These are phyloP conservation scores for Origma solitaria DNA, from an alignment of 2,113 vertebrate genomes.

Conservation along the genomic window DNA sequence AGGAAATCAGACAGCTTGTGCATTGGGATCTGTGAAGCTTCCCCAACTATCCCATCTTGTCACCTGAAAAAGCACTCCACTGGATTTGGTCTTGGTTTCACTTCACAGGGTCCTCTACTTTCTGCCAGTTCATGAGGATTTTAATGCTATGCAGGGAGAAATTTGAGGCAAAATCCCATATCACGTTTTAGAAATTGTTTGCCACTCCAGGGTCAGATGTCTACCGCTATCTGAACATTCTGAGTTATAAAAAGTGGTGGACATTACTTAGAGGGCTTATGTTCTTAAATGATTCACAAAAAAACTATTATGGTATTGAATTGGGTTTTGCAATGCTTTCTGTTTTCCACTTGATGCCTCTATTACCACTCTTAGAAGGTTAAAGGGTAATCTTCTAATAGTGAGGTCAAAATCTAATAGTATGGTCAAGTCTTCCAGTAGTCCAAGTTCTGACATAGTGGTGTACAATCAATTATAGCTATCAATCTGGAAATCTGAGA, in stretches of 20 bases:
- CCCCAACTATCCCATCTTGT: not conserved
- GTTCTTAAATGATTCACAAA: not conserved
- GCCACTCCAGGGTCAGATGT: not conserved
- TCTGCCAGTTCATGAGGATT: not conserved
- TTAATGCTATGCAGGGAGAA: not conserved
- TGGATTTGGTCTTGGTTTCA: not conserved
- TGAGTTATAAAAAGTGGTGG: not conserved
- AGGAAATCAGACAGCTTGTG: not conserved
- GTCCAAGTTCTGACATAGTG: not conserved
- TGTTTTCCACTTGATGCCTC: not conserved
- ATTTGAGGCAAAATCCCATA: not conserved
- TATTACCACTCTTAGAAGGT: not conserved
- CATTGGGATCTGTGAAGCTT: not conserved
- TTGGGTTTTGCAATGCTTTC: not conserved
- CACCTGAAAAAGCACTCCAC: not conserved
- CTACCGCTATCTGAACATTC: not conserved
- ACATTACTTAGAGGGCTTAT: not conserved
- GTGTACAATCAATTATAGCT: not conserved
- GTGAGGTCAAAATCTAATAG: too few relatives aligned
- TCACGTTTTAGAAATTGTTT: not conserved
- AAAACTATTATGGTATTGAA: not conserved
- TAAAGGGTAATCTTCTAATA: not conserved
- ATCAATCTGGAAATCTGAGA: not conserved
- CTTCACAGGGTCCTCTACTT: not conserved
- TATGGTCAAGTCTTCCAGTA: not conserved